Base-by-base conservation (phyloP, 2,797 vertebrate species). In the Hippocampus kuda region DNA sequence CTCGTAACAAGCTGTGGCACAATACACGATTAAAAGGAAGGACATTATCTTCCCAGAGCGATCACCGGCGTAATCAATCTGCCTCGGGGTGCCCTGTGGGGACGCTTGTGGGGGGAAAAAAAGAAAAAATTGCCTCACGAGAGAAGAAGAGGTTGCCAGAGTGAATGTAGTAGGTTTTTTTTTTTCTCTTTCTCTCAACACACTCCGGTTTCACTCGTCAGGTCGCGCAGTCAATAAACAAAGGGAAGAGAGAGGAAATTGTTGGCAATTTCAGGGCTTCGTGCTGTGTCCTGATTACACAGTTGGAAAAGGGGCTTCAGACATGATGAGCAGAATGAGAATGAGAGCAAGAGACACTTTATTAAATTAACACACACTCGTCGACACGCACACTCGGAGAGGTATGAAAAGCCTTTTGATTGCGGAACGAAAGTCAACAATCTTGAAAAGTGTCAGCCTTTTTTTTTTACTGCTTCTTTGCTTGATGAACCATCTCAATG, bases 11-110 rank as follows among this genome's bases (percentile, higher is more conserved):
- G 83, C 76, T 68, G 74, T 46, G 3, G 75, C 83, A 88, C 85
- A 85, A 86, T 80, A 82, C 77, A 69, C 83, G 85, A 87, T 88
- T 87, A 87, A 87, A 84, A 81, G 72, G 72, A 80, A 79, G 83
- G 85, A 86, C 86, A 81, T 86, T 89, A 90, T 88, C 87, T 81
- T 30, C 61, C 71, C 77, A 75, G 83, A 84, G 73, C 73, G 83
- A 89, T 89, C 85, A 80, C 83, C 75, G 75, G 78, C 71, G 83
- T 86, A 88, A 90, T 90, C 85, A 88, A 87, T 90, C 87, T 79
- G 72, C 81, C 81, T 85, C 42, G 78, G 82, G 67, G 81, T 73
- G 75, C 79, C 81, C 85, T 4, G 65, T 70, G 65, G 79, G 27
- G 74, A 69, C 69, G 73, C 78, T 81, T 71, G 24, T 66, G 75